These are phyloP conservation scores for Menidia menidia DNA, from an alignment of 2,797 vertebrate species.

Conservation along the genomic window DNA sequence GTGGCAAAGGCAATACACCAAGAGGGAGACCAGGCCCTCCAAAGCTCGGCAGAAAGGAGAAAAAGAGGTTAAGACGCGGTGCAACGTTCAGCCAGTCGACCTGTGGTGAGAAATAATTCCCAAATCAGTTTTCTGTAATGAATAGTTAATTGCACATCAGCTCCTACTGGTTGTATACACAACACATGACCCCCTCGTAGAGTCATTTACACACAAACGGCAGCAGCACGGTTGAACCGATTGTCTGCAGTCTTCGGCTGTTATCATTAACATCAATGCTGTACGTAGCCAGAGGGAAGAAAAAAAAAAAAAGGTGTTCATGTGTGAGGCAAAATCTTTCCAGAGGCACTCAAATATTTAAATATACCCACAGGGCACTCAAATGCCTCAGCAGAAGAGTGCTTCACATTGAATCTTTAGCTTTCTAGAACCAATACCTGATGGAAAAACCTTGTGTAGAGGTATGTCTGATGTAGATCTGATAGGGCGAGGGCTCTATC, in stretches of 20 bases:
- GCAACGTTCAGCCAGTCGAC: conserved; percentile 54
- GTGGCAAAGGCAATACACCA: conserved; percentile 47
- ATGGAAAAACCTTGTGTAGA: conserved; percentile 29
- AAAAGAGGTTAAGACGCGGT: conserved; percentile 57
- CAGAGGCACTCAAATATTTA: conserved; percentile 64
- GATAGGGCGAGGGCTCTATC: conserved; percentile 57
- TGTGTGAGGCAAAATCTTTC: conserved; percentile 60
- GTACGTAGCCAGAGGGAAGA: conserved; percentile 53
- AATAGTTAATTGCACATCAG: conserved; percentile 75
- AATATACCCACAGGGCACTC: conserved; percentile 57
- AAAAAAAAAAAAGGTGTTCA: conserved; percentile 54
- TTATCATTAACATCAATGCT: conserved; percentile 60
- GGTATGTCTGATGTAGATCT: conserved; percentile 51
- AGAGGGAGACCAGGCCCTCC: conserved; percentile 49
- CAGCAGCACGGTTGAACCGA: conserved; percentile 38
- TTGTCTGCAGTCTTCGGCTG: conserved; percentile 34
- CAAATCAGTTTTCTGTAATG: conserved; percentile 72
- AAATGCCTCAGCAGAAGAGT: conserved; percentile 26
- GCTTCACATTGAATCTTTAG: conserved; percentile 8
- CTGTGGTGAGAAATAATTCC: conserved; percentile 66
- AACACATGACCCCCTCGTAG: conserved; percentile 49
- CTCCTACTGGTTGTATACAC: conserved; percentile 59
- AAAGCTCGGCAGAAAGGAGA: conserved; percentile 32
- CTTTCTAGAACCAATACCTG: conserved; percentile 44
- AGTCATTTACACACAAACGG: conserved; percentile 50